A percentile compares a stretch with the other conserved stretches of the same genome.
Conservation (phyloP, 2,888 invertebrate genomes). For the Polyommatus iphigenia region DNA sequence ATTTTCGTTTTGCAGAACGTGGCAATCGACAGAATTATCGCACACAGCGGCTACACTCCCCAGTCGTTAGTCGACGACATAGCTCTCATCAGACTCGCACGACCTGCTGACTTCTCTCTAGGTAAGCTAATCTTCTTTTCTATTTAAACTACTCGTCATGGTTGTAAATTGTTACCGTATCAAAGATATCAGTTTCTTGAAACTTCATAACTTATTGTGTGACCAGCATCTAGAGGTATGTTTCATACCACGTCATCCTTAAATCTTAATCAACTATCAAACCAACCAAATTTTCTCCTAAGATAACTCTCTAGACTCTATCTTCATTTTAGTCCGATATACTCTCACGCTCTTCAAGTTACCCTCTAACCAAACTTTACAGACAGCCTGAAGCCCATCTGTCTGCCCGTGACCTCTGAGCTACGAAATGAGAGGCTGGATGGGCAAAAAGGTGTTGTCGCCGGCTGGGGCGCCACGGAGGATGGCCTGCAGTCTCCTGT, state of each 20-base stretch:
- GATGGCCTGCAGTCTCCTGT: conserved; percentile 63
- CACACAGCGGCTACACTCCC: conserved; percentile 75
- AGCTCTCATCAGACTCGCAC: conserved; percentile 76
- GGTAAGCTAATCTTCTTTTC: conserved; percentile 45
- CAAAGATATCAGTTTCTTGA: no score
- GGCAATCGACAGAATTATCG: conserved; percentile 60
- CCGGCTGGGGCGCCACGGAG: conserved; percentile 82
- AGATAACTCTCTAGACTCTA: no score
- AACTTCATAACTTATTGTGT: no score
- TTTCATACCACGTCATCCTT: no score
- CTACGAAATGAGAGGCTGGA: conserved; percentile 52
- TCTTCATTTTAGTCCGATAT: no score
- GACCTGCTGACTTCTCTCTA: conserved; percentile 67
- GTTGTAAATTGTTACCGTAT: no score
- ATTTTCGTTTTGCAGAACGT: conserved; percentile 59
- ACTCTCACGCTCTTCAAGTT: neutral
- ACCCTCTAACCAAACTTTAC: conserved; percentile 38
- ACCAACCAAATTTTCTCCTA: no score
- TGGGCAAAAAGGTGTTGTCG: conserved; percentile 60
- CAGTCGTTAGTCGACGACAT: conserved; percentile 75
- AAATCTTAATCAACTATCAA: no score
- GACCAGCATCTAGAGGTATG: no score
- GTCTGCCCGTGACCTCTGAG: conserved; percentile 64
- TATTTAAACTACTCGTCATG: no score
- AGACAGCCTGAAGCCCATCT: conserved; percentile 73